Conservation (phyloP, 2,113 vertebrate species). For the Coregonus clupeaformis region DNA sequence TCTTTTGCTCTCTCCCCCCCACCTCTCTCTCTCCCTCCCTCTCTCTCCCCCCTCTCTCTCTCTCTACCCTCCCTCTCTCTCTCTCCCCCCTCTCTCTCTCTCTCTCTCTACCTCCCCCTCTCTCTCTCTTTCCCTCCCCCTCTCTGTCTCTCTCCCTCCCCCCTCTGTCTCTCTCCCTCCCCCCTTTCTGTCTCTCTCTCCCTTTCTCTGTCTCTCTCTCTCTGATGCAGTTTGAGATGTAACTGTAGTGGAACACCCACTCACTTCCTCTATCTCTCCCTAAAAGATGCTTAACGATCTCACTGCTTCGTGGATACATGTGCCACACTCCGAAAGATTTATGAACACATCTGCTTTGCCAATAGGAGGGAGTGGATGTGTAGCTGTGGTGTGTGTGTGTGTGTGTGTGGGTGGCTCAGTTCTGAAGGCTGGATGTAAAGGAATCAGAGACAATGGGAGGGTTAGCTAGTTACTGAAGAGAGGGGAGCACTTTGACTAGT, state of each 20-base stretch:
- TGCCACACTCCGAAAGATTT: slow-evolving; percentile 7
- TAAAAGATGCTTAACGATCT: slow-evolving; percentile 23
- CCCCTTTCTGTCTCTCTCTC: too few relatives aligned
- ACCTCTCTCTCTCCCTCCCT: too few relatives aligned
- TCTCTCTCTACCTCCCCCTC: too few relatives aligned
- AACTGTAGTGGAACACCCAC: not conserved
- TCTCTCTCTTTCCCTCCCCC: too few relatives aligned
- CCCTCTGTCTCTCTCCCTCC: rapidly evolving
- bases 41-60: too few relatives aligned
- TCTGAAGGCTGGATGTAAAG: not conserved
- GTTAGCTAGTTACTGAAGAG: slow-evolving; percentile 25
- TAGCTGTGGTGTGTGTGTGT: not conserved
- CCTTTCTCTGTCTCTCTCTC: too few relatives aligned
- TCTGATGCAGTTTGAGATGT: not conserved
- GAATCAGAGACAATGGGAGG: not conserved
- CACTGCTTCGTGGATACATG: not conserved
- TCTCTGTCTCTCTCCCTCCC: too few relatives aligned
- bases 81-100: too few relatives aligned
- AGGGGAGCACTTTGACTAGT: slow-evolving; percentile 71
- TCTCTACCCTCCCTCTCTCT: rapidly evolving
- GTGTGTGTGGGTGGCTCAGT: not conserved
- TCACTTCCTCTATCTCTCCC: slow-evolving; percentile 1
- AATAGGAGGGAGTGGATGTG: not conserved
- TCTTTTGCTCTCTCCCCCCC: too few relatives aligned
- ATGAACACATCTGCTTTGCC: slow-evolving; percentile 30